Evolutionary conservation across 2,797 vertebrate species (phyloP).

Genomic region (Sebastes melanostomus): DNA sequence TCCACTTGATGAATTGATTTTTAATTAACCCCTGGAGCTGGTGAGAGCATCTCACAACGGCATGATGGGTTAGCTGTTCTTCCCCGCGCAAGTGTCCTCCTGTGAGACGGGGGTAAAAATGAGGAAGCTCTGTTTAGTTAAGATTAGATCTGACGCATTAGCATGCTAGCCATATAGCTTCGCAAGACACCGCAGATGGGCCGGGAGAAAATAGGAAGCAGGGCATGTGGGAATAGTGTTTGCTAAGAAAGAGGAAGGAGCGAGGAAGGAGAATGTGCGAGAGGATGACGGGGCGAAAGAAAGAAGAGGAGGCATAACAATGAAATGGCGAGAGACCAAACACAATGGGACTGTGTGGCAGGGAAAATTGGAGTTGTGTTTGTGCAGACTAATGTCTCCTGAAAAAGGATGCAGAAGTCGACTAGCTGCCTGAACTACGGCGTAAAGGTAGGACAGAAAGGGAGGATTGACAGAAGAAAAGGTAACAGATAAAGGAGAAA

Average conservation of each 20-base stretch:
- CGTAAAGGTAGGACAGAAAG: neutral
- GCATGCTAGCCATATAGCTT: constrained; percentile 61
- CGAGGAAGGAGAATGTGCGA: constrained; percentile 40
- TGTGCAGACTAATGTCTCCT: constrained; percentile 6
- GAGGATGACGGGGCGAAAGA: constrained; percentile 24
- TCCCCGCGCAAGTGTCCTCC: constrained; percentile 47
- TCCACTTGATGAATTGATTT: constrained; percentile 74
- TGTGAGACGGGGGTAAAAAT: constrained; percentile 54
- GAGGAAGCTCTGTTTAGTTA: constrained; percentile 63
- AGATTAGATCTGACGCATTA: constrained; percentile 74
- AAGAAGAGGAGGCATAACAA: constrained; percentile 10
- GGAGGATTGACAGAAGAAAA: neutral
- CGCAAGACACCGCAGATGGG: constrained; percentile 39
- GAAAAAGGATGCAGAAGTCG: constrained; percentile 7
- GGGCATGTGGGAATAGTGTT: constrained; percentile 52
- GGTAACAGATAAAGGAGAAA: neutral
- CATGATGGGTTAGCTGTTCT: constrained; percentile 27
- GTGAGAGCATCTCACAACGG: constrained; percentile 50
- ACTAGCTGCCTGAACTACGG: neutral
- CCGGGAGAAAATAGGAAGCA: constrained; percentile 39
- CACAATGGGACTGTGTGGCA: constrained; percentile 16
- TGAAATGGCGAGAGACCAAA: constrained; percentile 41
- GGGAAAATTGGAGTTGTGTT: constrained; percentile 8
- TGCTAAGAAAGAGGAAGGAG: constrained; percentile 29
- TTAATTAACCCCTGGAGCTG: constrained; percentile 76